Conservation (phyloP, 2,113 vertebrate genomes). For the Dicaeum eximium region DNA sequence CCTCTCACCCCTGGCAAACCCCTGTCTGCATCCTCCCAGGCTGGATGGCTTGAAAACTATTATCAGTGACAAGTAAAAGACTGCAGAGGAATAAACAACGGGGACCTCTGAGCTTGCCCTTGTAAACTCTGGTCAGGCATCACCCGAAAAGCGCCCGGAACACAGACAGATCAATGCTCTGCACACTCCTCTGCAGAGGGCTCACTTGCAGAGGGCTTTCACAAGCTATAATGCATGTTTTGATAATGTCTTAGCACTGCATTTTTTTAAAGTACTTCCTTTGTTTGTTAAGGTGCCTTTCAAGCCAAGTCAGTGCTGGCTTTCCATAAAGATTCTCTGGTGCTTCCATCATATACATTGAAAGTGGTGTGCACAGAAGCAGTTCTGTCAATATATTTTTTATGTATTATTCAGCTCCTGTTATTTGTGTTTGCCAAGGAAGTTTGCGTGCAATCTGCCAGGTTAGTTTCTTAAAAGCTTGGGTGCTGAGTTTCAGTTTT, state of each 20-base stretch:
- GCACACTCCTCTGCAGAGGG: slow-evolving; percentile 12
- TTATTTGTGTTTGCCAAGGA: neutral
- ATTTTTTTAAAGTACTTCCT: slow-evolving; percentile 39
- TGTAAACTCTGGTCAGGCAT: slow-evolving; percentile 37
- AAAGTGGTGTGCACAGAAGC: neutral
- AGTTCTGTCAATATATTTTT: neutral
- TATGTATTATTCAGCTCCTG: slow-evolving; percentile 37
- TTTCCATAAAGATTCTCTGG: neutral
- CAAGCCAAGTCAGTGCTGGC: neutral
- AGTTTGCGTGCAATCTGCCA: neutral
- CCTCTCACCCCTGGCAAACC: slow-evolving; percentile 35
- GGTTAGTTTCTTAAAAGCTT: slow-evolving; percentile 35
- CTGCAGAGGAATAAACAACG: slow-evolving; percentile 59
- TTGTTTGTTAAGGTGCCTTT: slow-evolving; percentile 57
- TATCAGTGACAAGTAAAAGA: slow-evolving; percentile 62
- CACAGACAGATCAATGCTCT: slow-evolving; percentile 60
- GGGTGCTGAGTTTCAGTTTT: slow-evolving; percentile 40
- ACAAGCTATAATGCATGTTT: slow-evolving; percentile 40
- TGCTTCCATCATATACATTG: neutral
- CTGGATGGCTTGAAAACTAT: slow-evolving; percentile 48
- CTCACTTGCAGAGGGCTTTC: slow-evolving; percentile 34
- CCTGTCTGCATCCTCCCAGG: slow-evolving; percentile 25
- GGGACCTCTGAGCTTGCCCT: slow-evolving; percentile 50
- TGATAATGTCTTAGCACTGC: slow-evolving; percentile 55
- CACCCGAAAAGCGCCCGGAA: slow-evolving; percentile 13